These are phyloP conservation scores for Prolemur simus DNA, from an alignment of 2,113 vertebrate species.

Conservation along the genomic window DNA sequence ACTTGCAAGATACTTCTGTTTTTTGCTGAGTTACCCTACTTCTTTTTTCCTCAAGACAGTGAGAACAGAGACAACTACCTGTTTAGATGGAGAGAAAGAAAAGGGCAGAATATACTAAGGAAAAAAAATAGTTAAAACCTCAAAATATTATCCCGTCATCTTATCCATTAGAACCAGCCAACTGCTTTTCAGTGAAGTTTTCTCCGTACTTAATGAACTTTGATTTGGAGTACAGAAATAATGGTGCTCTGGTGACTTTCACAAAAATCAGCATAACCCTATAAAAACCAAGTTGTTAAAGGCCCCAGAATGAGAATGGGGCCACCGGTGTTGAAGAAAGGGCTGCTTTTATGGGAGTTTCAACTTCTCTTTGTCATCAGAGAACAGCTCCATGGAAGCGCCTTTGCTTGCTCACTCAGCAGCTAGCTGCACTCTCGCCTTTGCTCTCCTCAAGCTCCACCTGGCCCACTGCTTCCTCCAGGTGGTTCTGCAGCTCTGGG, in stretches of 20 bases:
- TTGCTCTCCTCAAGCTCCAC: background rate
- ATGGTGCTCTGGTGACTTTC: background rate
- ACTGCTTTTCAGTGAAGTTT: background rate
- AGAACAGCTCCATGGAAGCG: background rate
- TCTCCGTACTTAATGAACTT: background rate
- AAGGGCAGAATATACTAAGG: background rate
- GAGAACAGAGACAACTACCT: background rate
- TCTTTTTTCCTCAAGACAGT: background rate
- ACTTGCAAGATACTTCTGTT: background rate
- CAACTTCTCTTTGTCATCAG: background rate
- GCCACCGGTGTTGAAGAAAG: background rate
- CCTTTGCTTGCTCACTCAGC: background rate
- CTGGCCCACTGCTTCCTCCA: background rate
- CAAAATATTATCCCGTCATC: background rate
- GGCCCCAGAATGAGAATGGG: background rate
- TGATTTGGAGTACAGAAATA: conserved; percentile 17
- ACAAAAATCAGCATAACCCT: background rate
- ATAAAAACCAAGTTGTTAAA: conserved; percentile 20
- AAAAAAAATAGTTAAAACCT: background rate
- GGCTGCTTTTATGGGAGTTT: background rate
- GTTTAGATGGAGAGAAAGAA: background rate
- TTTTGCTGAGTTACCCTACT: background rate
- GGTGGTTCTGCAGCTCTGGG: background rate
- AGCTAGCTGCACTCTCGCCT: background rate
- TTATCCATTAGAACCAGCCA: background rate